Evolutionary conservation across 2,113 vertebrate species (phyloP).

Genomic region (Prionailurus viverrinus): DNA sequence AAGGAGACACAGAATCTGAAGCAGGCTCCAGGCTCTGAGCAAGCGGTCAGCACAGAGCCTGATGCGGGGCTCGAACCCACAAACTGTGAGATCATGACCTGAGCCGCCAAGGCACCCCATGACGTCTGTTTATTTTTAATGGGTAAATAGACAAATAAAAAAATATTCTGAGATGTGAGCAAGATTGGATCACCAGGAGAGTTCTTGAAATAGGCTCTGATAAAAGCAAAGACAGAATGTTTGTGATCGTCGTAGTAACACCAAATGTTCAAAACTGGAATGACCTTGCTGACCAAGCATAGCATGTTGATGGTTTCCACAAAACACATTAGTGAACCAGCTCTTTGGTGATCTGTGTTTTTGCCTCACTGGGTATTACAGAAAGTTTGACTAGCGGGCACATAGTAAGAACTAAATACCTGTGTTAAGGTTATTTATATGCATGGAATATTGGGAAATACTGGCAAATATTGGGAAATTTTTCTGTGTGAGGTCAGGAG

Average conservation of each 20-base stretch:
- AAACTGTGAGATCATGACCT: too few species aligned
- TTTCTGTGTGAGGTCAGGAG: neutral
- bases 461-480: neutral
- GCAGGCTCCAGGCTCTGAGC: too few species aligned
- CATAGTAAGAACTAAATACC: neutral
- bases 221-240: neutral
- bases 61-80: too few species aligned
- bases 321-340: neutral
- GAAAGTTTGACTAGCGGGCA: neutral
- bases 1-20: too few species aligned
- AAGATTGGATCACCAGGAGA: neutral
- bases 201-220: neutral
- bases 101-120: too few species aligned
- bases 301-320: fast-evolving
- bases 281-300: neutral
- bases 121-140: neutral
- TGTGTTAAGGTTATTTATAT: neutral
- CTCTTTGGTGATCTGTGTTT: neutral
- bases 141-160: neutral
- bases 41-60: too few species aligned
- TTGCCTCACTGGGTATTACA: neutral
- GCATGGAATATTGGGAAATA: too few species aligned
- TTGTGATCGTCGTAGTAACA: neutral
- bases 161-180: neutral
- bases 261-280: neutral